A percentile compares a stretch with the other conserved stretches of the same genome.
Evolutionary conservation across 2,888 invertebrate species (phyloP).

Genomic region (Ennomos fuscantarius): DNA sequence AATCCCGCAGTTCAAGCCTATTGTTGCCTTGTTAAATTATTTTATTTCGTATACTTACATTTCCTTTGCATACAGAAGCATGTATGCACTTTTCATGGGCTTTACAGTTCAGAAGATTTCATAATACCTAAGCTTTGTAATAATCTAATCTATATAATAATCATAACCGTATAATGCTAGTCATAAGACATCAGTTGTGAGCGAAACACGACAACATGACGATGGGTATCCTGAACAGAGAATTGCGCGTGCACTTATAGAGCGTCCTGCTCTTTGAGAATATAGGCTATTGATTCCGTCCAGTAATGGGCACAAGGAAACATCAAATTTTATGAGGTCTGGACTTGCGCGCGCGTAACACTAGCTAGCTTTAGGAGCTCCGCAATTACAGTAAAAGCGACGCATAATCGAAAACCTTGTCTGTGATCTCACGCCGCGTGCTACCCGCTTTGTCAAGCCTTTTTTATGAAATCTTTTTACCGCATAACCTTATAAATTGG

Average conservation of each 20-base stretch:
- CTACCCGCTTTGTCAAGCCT: slow-evolving; percentile 61
- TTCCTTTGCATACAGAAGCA: too few relatives aligned
- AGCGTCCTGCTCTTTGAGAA: slow-evolving; percentile 36
- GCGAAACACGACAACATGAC: slow-evolving; percentile 43
- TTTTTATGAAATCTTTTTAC: slow-evolving; percentile 61
- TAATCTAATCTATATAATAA: too few relatives aligned
- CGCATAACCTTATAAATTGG: slow-evolving; percentile 53
- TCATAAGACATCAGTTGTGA: slow-evolving; percentile 44
- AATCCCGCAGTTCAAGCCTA: too few relatives aligned
- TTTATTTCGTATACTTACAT: too few relatives aligned
- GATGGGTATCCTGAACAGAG: slow-evolving; percentile 28
- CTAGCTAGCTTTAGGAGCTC: slow-evolving; percentile 66
- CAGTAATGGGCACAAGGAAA: slow-evolving; percentile 51
- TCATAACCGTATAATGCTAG: slow-evolving; percentile 50
- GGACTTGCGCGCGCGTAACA: slow-evolving; percentile 65
- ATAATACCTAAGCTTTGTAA: too few relatives aligned
- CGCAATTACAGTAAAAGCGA: slow-evolving; percentile 70
- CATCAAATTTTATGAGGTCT: slow-evolving; percentile 74
- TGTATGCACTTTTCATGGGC: too few relatives aligned
- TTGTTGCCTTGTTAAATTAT: too few relatives aligned
- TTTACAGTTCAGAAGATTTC: too few relatives aligned
- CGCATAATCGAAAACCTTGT: slow-evolving; percentile 57
- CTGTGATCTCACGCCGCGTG: slow-evolving; percentile 51
- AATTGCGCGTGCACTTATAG: slow-evolving; percentile 36
- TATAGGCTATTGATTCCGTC: slow-evolving; percentile 51